Evolutionary conservation across 2,888 invertebrate genomes (phyloP).

Genomic region (Amiota communis): DNA sequence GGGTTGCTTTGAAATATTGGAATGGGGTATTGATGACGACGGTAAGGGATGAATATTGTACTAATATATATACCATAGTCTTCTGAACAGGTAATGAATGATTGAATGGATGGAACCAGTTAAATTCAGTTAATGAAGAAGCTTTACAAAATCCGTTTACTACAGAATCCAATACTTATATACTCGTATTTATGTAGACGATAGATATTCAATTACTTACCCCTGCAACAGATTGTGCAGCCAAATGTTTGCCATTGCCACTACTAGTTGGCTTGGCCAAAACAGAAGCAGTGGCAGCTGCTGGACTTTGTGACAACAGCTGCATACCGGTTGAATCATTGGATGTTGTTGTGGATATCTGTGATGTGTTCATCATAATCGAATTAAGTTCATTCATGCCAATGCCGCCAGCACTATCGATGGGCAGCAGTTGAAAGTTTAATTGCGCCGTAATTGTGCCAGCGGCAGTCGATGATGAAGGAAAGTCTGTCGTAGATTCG

Average conservation of each 20-base stretch:
- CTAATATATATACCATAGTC: too few species aligned
- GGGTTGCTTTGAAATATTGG: too few species aligned
- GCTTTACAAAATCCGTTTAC: too few species aligned
- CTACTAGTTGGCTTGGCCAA: constrained; percentile 28
- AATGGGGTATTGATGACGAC: too few species aligned
- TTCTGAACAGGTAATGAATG: too few species aligned
- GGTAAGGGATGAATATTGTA: too few species aligned
- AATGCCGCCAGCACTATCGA: background rate
- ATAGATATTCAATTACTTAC: constrained; percentile 47
- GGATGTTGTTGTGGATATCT: constrained; percentile 72
- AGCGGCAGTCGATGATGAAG: background rate
- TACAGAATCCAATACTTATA: too few species aligned
- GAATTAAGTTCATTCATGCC: constrained; percentile 35
- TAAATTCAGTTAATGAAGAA: too few species aligned
- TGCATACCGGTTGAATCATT: constrained; percentile 63
- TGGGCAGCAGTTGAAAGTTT: constrained; percentile 23
- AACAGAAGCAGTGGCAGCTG: constrained; percentile 46
- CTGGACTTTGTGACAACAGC: constrained; percentile 43
- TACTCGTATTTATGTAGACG: too few species aligned
- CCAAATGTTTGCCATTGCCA: constrained; percentile 56
- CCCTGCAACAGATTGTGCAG: constrained; percentile 61
- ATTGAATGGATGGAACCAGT: too few species aligned
- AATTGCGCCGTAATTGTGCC: constrained; percentile 24
- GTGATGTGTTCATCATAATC: constrained; percentile 74
- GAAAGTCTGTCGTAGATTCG: constrained; percentile 6